Base-by-base conservation (phyloP, 2,113 vertebrate genomes). In the Phylloscopus trochiloides region DNA sequence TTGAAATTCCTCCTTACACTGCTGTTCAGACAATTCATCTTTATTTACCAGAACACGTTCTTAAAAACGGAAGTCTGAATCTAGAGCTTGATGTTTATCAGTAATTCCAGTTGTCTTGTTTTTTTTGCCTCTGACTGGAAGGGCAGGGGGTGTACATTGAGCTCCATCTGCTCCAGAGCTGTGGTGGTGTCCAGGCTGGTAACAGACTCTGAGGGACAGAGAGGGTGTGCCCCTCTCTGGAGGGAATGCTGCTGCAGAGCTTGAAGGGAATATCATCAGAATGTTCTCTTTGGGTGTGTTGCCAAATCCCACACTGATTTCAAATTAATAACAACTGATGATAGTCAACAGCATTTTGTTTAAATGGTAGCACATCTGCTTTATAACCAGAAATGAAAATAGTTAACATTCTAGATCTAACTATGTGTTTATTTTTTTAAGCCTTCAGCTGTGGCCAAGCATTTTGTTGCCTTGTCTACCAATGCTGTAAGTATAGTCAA, bases 391-490 rank as follows among this genome's bases (percentile, higher is more conserved):
- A 79, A 91, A 63, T 76, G 1, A 66, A 93, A 83, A 18, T 42
- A 67, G 28, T 58, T 40, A 24, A 5, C 10, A 17, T 65, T 47
- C 15, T 63, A 31, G 9, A 18, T 61, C 54, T 97, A 86, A 97
- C 48, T 3, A 0, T 58, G 13, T 79, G 20, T 75, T 94, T 75
- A 38, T 22, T 96, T 97, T 81, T 75, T 97, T 90, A 75, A 99
- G 99, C 96, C 98, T 92, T 97, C 99, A 88, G 96, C 99, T 43
- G 99, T 99, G 8, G 99, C 99, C 82, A 99, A 99, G 97, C 99
- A 99, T 83, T 99, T 99, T 34, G 99, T 98, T 42, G 99, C 99
- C n/a, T 98, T 99, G 82, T 99, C 99, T 75, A 99, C 99, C 93
- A 99, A 99, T 79, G 98, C 97, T 34, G 99, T 99, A 85, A 99